Conservation (phyloP, 2,113 vertebrate genomes). For the Amphilophus citrinellus region DNA sequence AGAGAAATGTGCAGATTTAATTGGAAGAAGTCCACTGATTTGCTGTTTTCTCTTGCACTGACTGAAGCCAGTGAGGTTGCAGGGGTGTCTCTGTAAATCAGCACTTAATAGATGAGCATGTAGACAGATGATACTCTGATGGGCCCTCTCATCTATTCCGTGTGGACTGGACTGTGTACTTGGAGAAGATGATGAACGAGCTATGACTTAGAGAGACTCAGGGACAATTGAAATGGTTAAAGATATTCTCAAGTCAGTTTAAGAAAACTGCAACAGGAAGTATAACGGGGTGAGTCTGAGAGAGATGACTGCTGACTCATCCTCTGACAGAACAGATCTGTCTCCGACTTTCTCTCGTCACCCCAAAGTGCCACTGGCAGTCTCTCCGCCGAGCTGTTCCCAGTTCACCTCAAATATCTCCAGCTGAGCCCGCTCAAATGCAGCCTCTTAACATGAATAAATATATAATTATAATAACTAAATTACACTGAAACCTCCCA, state of each 20-base stretch:
- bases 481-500: conserved; percentile 23
- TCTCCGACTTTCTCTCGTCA: conserved; percentile 50
- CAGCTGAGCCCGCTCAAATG: conserved; percentile 44
- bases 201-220: not conserved
- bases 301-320: conserved; percentile 68
- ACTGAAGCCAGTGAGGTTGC: not conserved
- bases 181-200: not conserved
- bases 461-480: not conserved
- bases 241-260: not conserved
- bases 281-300: not conserved
- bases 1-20: not conserved
- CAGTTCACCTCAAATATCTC: conserved; percentile 49
- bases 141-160: not conserved
- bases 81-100: not conserved
- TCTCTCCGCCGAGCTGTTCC: conserved; percentile 65
- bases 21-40: not conserved
- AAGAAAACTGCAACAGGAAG: not conserved
- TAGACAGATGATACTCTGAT: not conserved
- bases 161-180: not conserved
- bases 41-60: not conserved
- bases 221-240: not conserved
- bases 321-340: conserved; percentile 52
- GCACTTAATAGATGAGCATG: not conserved
- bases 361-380: conserved; percentile 67
- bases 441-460: conserved; percentile 47